Evolutionary conservation across 2,113 vertebrate species (phyloP).

Genomic region (Brachyistius frenatus): DNA sequence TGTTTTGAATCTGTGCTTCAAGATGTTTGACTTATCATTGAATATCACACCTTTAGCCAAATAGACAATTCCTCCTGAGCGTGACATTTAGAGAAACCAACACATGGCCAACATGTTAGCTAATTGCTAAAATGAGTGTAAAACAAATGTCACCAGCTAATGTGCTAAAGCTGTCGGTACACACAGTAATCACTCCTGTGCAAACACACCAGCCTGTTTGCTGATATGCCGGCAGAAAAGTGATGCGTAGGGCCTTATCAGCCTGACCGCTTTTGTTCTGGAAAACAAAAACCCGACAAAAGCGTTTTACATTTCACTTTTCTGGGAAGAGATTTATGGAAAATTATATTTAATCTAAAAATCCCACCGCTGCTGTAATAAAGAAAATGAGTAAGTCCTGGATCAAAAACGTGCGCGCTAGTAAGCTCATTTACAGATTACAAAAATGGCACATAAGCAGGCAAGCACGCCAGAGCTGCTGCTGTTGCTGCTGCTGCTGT

Average conservation of each 20-base stretch:
- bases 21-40: too few species aligned
- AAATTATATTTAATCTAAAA: slow-evolving; percentile 76
- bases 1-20: neutral
- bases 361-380: slow-evolving; percentile 66
- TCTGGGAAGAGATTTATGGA: slow-evolving; percentile 65
- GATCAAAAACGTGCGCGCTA: slow-evolving; percentile 57
- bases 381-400: slow-evolving; percentile 72
- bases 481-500: neutral
- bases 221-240: slow-evolving; percentile 14
- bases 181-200: slow-evolving; percentile 52
- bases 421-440: slow-evolving; percentile 80
- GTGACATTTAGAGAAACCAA: slow-evolving; percentile 24
- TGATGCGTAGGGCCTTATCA: slow-evolving; percentile 25
- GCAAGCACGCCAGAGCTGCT: slow-evolving; percentile 4
- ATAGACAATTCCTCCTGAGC: neutral
- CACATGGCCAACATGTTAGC: slow-evolving; percentile 26
- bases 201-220: slow-evolving; percentile 44
- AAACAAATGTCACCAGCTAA: slow-evolving; percentile 49
- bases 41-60: too few species aligned
- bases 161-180: slow-evolving; percentile 35
- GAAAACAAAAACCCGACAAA: slow-evolving; percentile 43
- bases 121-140: slow-evolving; percentile 14
- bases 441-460: slow-evolving; percentile 52
- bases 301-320: slow-evolving; percentile 58
- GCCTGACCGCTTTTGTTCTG: slow-evolving; percentile 56